A percentile compares a stretch with the other conserved stretches of the same genome.
Conservation (phyloP, 2,797 vertebrate genomes). For the Falco berigora region DNA sequence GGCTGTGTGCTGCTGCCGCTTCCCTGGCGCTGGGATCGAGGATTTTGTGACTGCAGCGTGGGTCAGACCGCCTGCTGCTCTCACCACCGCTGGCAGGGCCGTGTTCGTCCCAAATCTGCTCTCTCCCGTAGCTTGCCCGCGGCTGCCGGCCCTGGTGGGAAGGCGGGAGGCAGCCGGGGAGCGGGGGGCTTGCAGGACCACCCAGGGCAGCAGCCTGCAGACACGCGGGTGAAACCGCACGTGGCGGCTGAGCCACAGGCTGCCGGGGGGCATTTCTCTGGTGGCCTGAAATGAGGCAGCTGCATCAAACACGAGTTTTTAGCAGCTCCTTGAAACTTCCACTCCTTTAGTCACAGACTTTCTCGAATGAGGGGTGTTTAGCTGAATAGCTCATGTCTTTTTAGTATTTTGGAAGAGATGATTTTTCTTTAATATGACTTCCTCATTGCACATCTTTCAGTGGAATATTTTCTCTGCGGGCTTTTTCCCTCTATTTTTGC, state of each 20-base stretch:
- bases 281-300: background rate
- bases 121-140: rapidly evolving
- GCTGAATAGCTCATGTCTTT: background rate
- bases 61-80: background rate
- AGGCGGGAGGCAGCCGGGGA: background rate
- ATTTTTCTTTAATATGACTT: background rate
- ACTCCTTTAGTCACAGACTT: background rate
- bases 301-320: background rate
- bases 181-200: rapidly evolving
- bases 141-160: rapidly evolving
- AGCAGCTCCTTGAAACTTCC: background rate
- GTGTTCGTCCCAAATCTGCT: background rate
- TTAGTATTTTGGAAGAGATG: background rate
- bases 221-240: rapidly evolving
- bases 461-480: background rate
- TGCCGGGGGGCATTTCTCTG: background rate
- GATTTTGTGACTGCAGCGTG: background rate
- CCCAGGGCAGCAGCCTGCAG: background rate
- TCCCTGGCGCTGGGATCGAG: background rate
- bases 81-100: background rate
- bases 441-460: background rate
- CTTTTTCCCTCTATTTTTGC: background rate
- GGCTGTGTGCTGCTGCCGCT: rapidly evolving
- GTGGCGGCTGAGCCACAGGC: rapidly evolving
- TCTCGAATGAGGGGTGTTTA: background rate